A percentile compares a stretch with the other conserved stretches of the same genome.
Evolutionary conservation across 2,888 invertebrate species (phyloP).

Genomic region (Alitta virens): DNA sequence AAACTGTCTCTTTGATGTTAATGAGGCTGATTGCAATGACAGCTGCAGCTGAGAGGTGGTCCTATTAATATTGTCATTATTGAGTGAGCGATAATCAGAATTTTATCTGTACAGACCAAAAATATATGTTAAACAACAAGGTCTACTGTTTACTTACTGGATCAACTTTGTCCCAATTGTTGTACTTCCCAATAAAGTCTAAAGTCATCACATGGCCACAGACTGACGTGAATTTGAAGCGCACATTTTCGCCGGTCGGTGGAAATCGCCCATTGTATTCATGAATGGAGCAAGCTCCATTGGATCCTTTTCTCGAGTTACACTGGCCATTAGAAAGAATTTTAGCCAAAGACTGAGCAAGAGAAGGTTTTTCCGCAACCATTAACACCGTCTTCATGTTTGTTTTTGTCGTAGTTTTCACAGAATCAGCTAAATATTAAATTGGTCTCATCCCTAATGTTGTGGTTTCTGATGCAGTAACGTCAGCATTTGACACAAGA

Average conservation of each 20-base stretch:
- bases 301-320: constrained; percentile 79
- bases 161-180: constrained; percentile 97
- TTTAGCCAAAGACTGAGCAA: constrained; percentile 89
- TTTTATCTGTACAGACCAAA: not conserved
- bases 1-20: too few species aligned
- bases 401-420: not conserved
- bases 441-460: too few species aligned
- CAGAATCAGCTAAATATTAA: too few species aligned
- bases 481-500: too few species aligned
- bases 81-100: not conserved
- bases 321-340: constrained; percentile 87
- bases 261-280: constrained; percentile 72
- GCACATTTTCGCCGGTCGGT: constrained; percentile 46
- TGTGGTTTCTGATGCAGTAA: too few species aligned
- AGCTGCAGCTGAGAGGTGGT: too few species aligned
- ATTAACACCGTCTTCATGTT: constrained; percentile 68
- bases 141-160: constrained; percentile 67
- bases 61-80: too few species aligned
- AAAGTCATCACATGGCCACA: constrained; percentile 97
- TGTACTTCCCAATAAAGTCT: constrained; percentile 87
- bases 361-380: constrained; percentile 99
- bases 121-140: not conserved
- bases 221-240: constrained; percentile 90
- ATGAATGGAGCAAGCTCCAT: constrained; percentile 87
- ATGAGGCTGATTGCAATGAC: too few species aligned